phyloP scores from a whole-genome alignment of 2,113 vertebrate genomes.

The Colius striatus region DNA sequence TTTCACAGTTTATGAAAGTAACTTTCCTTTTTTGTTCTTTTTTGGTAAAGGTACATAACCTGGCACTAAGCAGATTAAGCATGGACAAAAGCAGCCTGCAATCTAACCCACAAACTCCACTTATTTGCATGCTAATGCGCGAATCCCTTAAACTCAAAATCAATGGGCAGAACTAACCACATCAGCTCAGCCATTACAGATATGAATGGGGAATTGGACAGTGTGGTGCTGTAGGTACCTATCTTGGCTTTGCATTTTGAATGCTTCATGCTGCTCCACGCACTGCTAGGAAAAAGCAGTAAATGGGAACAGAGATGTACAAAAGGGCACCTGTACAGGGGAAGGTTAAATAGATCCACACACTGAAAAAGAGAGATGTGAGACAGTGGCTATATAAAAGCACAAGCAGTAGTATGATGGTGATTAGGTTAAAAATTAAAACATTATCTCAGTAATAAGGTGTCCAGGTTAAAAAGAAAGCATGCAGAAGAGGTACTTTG shows the following conservation, averaged over 20 bases:
- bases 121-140: not conserved
- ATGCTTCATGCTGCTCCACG: not conserved
- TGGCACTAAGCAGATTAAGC: not conserved
- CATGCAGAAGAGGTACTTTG: not conserved
- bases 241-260: not conserved
- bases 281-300: not conserved
- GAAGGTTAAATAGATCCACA: not conserved
- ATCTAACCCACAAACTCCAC: not conserved
- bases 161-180: not conserved
- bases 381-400: not conserved
- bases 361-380: not conserved
- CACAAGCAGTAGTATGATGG: not conserved
- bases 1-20: not conserved
- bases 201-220: not conserved
- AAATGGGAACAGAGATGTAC: not conserved
- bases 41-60: not conserved
- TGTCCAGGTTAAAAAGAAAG: not conserved
- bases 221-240: not conserved
- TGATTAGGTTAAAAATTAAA: not conserved
- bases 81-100: not conserved
- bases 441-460: not conserved
- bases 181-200: not conserved
- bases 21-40: not conserved
- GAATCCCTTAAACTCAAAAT: not conserved
- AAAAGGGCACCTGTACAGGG: not conserved